Evolutionary conservation across 2,797 vertebrate species (phyloP), one percentile per base, ranked within the genome.

Genomic region (Perodicticus potto): DNA sequence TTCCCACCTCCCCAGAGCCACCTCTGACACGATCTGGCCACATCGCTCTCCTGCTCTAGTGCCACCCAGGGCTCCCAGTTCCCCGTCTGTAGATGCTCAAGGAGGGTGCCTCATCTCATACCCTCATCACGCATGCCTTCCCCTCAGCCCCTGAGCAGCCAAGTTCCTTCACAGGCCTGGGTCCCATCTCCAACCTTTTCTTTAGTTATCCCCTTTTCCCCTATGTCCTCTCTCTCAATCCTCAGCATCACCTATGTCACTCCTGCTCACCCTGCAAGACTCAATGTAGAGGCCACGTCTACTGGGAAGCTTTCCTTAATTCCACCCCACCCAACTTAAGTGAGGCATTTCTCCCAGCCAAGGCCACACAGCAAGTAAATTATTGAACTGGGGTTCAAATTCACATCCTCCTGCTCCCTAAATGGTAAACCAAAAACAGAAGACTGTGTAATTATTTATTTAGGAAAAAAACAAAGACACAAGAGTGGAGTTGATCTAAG

Each of bases 111-210:
- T 61, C 1, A 0, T 6, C 16, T 61, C 53, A 61, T 63, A 23
- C 0, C 2, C 61, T 59, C 23, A 59, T 23, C 25, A 3, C 1
- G 5, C 4, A 2, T 1, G 23, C 27, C 17, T 16, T 16, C 37
- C 61, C 29, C 55, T 86, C 1, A 1, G 72, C 5, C 53, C 5
- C 13, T 9, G 13, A 29, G 77, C 8, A 5, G 3, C 27, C 0
- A 3, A 43, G 22, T 13, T 43, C 55, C 55, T 7, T 16, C 40
- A 2, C 4, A 19, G 86, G 59, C 53, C 57, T 6, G 19, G 6
- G 10, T 14, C 45, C 16, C 6, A 20, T 11, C 11, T 25, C 20
- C 4, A 13, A 34, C 5, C 59, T 63, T 76, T 14, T 5, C 72
- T 17, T 8, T 61, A 23, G 2, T 40, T 37, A 22, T 27, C 22